These are phyloP conservation scores for Calameuta idolon DNA, from an alignment of 2,888 invertebrate genomes.

Conservation along the genomic window DNA sequence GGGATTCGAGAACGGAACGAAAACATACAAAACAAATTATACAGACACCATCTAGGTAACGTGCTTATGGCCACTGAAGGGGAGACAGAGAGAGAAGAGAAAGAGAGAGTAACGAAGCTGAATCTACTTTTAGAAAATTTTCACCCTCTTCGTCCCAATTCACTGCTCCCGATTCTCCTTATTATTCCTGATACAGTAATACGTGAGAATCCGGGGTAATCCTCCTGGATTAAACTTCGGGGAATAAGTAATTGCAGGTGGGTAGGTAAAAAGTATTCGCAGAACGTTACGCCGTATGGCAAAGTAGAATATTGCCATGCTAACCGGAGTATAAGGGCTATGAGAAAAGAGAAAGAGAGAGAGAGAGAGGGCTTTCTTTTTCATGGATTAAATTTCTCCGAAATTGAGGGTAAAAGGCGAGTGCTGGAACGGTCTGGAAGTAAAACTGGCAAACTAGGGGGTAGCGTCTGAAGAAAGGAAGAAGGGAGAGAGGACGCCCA, in stretches of 20 bases:
- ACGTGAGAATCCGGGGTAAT: background rate
- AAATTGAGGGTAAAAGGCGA: background rate
- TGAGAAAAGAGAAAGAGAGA: too few species aligned
- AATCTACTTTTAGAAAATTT: background rate
- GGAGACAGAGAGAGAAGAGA: background rate
- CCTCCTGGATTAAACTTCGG: background rate
- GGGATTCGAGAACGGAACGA: background rate
- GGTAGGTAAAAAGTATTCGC: background rate
- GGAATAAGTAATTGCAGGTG: background rate
- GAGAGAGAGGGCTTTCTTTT: background rate
- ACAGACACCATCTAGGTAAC: background rate
- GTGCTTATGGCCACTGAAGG: background rate
- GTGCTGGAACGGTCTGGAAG: background rate
- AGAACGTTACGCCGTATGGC: background rate
- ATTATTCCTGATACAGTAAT: background rate
- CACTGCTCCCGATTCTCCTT: background rate
- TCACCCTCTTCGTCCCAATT: background rate
- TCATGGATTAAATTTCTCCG: background rate
- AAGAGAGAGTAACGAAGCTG: background rate
- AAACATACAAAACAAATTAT: background rate
- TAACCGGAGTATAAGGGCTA: background rate
- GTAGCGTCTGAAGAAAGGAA: background rate
- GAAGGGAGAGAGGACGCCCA: slow-evolving; percentile 10
- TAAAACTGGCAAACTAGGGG: slow-evolving; percentile 4
- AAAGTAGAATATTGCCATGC: background rate